Evolutionary conservation across 2,888 invertebrate genomes (phyloP).

Genomic region (Macrosiphum euphorbiae): DNA sequence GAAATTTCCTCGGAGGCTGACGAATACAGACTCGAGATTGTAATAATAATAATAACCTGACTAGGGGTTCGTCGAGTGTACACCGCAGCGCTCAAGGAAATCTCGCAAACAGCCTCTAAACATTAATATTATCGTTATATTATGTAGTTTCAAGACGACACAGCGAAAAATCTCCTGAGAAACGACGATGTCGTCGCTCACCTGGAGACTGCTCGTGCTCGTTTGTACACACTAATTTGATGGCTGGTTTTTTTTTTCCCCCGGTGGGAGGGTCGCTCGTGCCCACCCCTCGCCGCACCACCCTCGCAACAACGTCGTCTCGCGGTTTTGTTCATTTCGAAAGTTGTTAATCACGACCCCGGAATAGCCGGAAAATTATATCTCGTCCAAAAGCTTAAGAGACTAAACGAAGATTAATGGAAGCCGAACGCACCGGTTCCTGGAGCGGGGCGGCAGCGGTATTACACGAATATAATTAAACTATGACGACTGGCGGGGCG

Average conservation of each 20-base stretch:
- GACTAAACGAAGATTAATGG: conserved; percentile 61
- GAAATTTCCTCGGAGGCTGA: background rate
- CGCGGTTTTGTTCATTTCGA: conserved; percentile 37
- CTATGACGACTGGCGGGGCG: conserved; percentile 45
- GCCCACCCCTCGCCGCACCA: background rate
- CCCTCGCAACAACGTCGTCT: background rate
- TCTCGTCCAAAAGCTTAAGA: conserved; percentile 55
- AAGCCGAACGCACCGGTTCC: conserved; percentile 25
- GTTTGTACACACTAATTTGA: conserved; percentile 41
- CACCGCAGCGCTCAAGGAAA: too few species aligned
- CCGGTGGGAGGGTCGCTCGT: background rate
- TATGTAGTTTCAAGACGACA: background rate
- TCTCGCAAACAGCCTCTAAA: background rate
- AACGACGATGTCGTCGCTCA: background rate
- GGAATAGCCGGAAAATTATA: conserved; percentile 47
- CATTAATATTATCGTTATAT: background rate
- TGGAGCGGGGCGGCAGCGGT: background rate
- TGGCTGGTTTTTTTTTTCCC: background rate
- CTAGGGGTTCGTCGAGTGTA: background rate
- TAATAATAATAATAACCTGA: background rate
- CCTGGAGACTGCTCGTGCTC: background rate
- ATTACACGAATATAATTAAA: conserved; percentile 62
- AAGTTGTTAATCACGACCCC: conserved; percentile 56
- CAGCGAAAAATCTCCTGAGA: background rate
- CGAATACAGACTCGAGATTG: background rate